These are phyloP conservation scores for Tadarida brasiliensis DNA, from an alignment of 2,797 vertebrate genomes.

Conservation along the genomic window DNA sequence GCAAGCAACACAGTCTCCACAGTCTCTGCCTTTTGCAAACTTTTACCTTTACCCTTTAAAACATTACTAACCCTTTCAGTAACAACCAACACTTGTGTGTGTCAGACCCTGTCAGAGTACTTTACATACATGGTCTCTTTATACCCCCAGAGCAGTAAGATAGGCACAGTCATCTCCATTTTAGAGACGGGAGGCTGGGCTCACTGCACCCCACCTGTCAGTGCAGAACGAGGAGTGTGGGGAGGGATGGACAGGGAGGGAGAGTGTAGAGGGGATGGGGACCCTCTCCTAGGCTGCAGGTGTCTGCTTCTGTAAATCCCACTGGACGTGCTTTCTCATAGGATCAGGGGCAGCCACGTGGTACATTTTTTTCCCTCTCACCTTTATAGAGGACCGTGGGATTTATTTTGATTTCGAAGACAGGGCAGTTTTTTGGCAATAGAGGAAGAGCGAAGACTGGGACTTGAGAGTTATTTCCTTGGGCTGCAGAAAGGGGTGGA, in stretches of 20 bases:
- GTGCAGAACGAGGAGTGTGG: neutral
- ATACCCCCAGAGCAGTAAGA: no score
- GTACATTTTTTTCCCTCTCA: neutral
- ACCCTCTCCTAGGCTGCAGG: neutral
- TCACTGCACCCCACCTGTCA: neutral
- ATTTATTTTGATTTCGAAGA: conserved; percentile 61
- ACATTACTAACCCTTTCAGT: no score
- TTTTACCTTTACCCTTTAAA: no score
- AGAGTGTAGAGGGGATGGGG: neutral
- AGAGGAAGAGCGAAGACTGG: neutral
- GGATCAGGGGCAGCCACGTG: neutral
- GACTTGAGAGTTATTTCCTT: conserved; percentile 31
- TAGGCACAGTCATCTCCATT: neutral
- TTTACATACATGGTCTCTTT: neutral
- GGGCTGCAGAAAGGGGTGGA: neutral
- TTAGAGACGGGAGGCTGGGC: neutral
- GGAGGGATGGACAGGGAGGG: neutral
- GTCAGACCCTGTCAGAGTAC: neutral
- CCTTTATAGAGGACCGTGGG: neutral
- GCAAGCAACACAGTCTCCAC: no score
- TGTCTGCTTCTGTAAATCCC: neutral
- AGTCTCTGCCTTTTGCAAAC: no score
- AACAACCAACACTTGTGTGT: neutral
- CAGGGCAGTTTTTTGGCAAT: neutral
- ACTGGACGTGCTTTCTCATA: neutral